Conservation (phyloP, 2,797 vertebrate genomes). For the Acridotheres tristis region DNA sequence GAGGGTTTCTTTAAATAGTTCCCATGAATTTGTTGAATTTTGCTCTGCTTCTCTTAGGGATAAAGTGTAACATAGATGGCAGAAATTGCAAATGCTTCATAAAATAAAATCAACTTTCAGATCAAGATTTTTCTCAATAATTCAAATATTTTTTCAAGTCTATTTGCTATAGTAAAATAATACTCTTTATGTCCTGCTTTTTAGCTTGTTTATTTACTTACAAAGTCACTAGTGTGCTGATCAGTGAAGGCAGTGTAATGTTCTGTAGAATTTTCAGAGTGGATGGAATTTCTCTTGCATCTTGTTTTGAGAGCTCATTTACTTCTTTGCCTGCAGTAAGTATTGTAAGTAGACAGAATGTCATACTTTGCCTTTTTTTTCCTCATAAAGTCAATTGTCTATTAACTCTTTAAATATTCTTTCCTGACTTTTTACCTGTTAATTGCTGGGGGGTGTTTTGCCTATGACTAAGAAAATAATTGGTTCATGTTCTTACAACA, state of each 20-base stretch:
- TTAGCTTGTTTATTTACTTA: neutral
- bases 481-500: neutral
- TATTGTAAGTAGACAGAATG: neutral
- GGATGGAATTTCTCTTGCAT: neutral
- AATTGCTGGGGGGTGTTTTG: neutral
- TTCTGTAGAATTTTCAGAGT: neutral
- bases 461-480: slow-evolving; percentile 20
- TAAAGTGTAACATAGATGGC: neutral
- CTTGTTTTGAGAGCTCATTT: neutral
- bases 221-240: neutral
- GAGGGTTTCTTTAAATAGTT: neutral
- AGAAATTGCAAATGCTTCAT: neutral
- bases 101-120: neutral
- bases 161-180: neutral
- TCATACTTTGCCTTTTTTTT: neutral
- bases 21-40: neutral
- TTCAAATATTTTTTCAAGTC: neutral
- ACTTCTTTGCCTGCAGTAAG: neutral
- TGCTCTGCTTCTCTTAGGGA: neutral
- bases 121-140: neutral
- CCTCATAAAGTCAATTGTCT: neutral
- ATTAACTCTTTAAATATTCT: neutral
- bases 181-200: neutral
- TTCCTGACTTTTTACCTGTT: neutral
- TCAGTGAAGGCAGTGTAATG: neutral